Evolutionary conservation across 2,113 vertebrate species (phyloP).

Genomic region (Ornithorhynchus anatinus): DNA sequence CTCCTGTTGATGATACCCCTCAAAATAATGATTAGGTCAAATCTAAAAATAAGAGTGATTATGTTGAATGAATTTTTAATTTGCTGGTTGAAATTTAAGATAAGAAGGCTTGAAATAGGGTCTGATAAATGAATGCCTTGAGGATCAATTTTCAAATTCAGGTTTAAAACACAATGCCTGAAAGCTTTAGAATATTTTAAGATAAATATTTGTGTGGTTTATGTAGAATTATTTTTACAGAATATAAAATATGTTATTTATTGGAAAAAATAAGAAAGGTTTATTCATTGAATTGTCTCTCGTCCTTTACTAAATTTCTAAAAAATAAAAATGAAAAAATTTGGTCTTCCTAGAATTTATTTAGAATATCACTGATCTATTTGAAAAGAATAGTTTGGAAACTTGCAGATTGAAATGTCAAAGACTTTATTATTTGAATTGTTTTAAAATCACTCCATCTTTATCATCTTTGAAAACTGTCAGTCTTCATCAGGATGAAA

Average conservation of each 20-base stretch:
- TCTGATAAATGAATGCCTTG: slow-evolving; percentile 34
- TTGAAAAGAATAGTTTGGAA: neutral
- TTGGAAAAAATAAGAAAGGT: slow-evolving; percentile 14
- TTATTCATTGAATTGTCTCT: neutral
- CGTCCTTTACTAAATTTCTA: neutral
- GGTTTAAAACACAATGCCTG: slow-evolving; percentile 36
- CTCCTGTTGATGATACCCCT: neutral
- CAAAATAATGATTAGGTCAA: slow-evolving; percentile 39
- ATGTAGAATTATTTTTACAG: slow-evolving; percentile 25
- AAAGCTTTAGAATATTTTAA: slow-evolving; percentile 40
- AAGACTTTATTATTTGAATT: no score
- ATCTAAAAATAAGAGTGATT: slow-evolving; percentile 14
- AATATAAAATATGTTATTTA: slow-evolving; percentile 2
- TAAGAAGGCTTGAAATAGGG: slow-evolving; percentile 15
- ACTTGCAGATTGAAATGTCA: neutral
- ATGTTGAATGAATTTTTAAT: slow-evolving; percentile 15
- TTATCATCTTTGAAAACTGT: neutral
- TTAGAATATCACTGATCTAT: neutral
- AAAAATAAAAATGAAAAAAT: neutral
- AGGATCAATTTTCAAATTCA: slow-evolving; percentile 37
- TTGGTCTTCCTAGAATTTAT: neutral
- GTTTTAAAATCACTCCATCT: no score
- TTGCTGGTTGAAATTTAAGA: slow-evolving; percentile 36
- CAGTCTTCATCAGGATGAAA: no score
- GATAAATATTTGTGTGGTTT: slow-evolving; percentile 3